These are phyloP conservation scores for Venusia cambrica DNA, from an alignment of 2,888 invertebrate genomes.

Conservation along the genomic window DNA sequence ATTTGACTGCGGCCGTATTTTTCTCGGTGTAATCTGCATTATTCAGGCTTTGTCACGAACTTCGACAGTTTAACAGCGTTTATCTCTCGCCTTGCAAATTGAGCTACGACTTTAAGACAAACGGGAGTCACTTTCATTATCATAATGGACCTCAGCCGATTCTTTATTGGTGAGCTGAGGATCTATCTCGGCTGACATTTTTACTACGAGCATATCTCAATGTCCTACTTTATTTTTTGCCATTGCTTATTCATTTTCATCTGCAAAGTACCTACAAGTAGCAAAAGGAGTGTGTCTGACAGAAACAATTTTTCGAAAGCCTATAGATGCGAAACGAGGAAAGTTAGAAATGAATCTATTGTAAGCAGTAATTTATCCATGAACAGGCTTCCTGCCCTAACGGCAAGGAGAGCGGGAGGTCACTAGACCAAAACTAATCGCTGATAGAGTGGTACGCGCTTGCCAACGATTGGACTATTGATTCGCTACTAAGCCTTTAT, in stretches of 20 bases:
- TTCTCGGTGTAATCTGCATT: conserved; percentile 81
- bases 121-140: conserved; percentile 80
- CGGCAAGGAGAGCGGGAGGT: conserved; percentile 60
- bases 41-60: conserved; percentile 81
- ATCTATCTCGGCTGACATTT: conserved; percentile 60
- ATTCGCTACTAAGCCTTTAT: conserved; percentile 53
- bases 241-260: conserved; percentile 21
- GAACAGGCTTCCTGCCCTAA: conserved; percentile 41
- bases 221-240: conserved; percentile 31
- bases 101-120: conserved; percentile 81
- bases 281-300: conserved; percentile 15
- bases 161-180: conserved; percentile 71
- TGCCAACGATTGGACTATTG: conserved; percentile 72
- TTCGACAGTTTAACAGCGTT: conserved; percentile 82
- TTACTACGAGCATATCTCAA: conserved; percentile 41
- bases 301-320: conserved; percentile 20
- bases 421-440: conserved; percentile 77
- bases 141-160: conserved; percentile 77
- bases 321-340: conserved; percentile 21
- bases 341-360: conserved; percentile 26
- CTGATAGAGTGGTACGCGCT: conserved; percentile 74
- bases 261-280: conserved; percentile 12
- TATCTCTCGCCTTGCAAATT: conserved; percentile 81
- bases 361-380: conserved; percentile 50
- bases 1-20: conserved; percentile 79